Percentiles rank a stretch among this genome's conserved stretches.
Conservation (phyloP, 2,888 invertebrate genomes). For the Oligia latruncula region DNA sequence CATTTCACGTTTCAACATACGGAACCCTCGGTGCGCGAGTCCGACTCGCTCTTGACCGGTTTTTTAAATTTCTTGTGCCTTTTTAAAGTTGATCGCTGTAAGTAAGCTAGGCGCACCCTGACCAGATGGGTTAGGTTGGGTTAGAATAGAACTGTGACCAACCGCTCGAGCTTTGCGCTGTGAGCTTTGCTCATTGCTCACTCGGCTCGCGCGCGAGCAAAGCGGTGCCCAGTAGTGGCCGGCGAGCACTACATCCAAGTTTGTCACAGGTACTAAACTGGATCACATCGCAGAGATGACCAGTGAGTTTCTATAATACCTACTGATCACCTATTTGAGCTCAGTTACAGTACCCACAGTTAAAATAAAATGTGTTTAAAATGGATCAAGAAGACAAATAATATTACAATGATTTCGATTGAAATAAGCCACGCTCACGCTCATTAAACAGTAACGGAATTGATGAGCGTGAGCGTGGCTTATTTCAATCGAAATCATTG, state of each 20-base stretch:
- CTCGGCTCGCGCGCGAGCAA: background rate
- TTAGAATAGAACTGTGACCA: background rate
- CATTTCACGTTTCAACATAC: too few relatives aligned
- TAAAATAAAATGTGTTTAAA: conserved; percentile 20
- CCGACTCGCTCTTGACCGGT: background rate
- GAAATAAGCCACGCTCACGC: conserved; percentile 52
- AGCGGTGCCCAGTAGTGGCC: background rate
- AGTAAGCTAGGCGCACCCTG: background rate
- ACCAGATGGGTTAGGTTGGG: background rate
- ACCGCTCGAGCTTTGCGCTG: background rate
- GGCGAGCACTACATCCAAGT: background rate
- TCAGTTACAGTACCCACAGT: background rate
- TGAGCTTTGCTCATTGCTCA: too few relatives aligned
- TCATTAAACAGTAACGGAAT: conserved; percentile 55
- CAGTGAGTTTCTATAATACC: background rate
- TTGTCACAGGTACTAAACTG: background rate
- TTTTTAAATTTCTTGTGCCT: background rate
- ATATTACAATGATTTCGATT: conserved; percentile 38
- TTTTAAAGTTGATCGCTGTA: background rate
- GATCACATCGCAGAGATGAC: background rate
- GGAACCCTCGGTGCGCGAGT: too few relatives aligned
- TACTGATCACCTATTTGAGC: background rate
- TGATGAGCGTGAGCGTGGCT: too few relatives aligned
- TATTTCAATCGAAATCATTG: too few relatives aligned
- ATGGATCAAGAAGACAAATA: conserved; percentile 1